Base-by-base conservation (phyloP, 2,113 vertebrate species). In the Podarcis muralis region DNA sequence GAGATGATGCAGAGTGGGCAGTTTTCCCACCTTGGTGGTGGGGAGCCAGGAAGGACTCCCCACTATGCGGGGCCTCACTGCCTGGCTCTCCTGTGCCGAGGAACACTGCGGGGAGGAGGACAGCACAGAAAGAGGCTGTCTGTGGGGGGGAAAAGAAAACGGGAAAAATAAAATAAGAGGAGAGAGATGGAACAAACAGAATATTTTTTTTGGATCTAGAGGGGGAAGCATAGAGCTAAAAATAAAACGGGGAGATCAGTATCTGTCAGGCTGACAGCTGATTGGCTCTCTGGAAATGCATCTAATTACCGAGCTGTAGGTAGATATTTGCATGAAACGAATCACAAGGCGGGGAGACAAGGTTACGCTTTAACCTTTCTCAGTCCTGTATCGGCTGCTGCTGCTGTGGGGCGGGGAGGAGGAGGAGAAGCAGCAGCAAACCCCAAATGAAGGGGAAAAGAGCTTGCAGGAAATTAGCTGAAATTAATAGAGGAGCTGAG, bases 291-390 rank as follows among this genome's bases (percentile, higher is more conserved):
- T 95, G 97, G 97, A 97, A 98, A 97, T 98, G 98, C 98, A 98
- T 98, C 97, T 98, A 98, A 98, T 99, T 98, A 98, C 98, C 97
- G 96, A 97, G 98, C 97, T 96, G 96, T 96, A 97, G 98, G 96
- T 97, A 97, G 97, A 97, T 96, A 98, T 98, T 98, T 98, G 97
- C 97, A 98, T 97, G 93, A 93, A 96, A 96, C 94, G 95, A 95
- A 93, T 95, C 95, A 95, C 95, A 93, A 97, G 94, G 96, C 95
- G 95, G 96, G 87, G 94, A 96, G 97, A 95, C 94, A 97, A 97
- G 97, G 97, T 97, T 97, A 97, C 30, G 96, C 95, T 96, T 95
- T 97, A 97, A 97, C 97, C 97, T 97, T 96, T 97, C 79, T 43
- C 93, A 95, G 95, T 96, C 94, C 95, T 91, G 96, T 95, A 96